Conservation (phyloP, 2,888 invertebrate genomes). For the Cacoxenus indagator region DNA sequence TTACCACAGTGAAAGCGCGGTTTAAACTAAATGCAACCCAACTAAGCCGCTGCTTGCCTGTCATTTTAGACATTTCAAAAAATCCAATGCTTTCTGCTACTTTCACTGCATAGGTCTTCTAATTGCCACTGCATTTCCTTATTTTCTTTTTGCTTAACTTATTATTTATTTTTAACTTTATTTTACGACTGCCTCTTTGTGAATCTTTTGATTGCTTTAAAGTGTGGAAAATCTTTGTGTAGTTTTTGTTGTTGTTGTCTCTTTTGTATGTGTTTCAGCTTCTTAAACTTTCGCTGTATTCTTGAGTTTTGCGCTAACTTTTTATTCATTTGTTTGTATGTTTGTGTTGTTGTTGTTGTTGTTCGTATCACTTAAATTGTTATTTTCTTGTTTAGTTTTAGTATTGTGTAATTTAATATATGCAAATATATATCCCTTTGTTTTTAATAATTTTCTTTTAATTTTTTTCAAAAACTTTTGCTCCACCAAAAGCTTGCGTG, state of each 20-base stretch:
- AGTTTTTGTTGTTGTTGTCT: background rate
- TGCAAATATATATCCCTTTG: constrained; percentile 32
- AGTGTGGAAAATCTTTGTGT: too few relatives aligned
- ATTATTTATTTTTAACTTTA: too few relatives aligned
- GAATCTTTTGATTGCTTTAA: too few relatives aligned
- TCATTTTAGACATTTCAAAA: too few relatives aligned
- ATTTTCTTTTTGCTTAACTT: too few relatives aligned
- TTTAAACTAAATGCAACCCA: background rate
- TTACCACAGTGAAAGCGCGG: background rate
- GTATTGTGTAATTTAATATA: constrained; percentile 19
- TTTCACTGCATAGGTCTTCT: too few relatives aligned
- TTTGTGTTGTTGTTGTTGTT: constrained; percentile 32
- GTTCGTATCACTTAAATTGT: constrained; percentile 27
- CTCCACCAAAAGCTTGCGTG: constrained; percentile 64
- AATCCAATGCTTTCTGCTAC: background rate
- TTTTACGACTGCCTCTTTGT: too few relatives aligned
- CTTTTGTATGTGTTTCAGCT: constrained; percentile 21
- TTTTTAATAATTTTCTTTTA: constrained; percentile 43
- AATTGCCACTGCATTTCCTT: too few relatives aligned
- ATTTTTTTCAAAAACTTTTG: constrained; percentile 56
- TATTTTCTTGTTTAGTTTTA: constrained; percentile 35
- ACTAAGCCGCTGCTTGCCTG: background rate
- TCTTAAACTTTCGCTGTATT: constrained; percentile 23
- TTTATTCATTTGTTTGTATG: constrained; percentile 41
- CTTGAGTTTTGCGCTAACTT: constrained; percentile 33